These are phyloP conservation scores for Xerus inauris DNA, from an alignment of 2,113 vertebrate genomes.

Conservation along the genomic window DNA sequence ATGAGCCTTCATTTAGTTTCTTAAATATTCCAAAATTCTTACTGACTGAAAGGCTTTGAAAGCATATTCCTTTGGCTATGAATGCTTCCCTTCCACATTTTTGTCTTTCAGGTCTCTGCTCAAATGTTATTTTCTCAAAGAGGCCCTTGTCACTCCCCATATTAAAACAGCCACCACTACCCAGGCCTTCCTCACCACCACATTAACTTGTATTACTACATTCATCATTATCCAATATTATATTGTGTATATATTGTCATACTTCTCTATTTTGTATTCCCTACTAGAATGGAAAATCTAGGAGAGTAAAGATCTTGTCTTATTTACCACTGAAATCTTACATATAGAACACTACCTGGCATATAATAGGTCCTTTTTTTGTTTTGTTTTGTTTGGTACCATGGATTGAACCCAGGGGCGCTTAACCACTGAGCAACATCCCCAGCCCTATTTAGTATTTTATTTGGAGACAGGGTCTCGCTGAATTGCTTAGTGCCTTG, in stretches of 20 bases:
- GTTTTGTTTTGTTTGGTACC: no score
- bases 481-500: no score
- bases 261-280: conserved; percentile 34
- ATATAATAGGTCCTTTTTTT: neutral
- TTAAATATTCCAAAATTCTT: conserved; percentile 32
- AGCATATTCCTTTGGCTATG: conserved; percentile 21
- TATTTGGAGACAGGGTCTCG: no score
- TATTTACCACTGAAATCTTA: conserved; percentile 41
- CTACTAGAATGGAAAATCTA: neutral
- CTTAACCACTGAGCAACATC: no score
- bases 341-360: neutral
- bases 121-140: neutral
- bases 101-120: neutral
- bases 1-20: conserved; percentile 21
- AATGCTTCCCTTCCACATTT: conserved; percentile 18
- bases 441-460: no score
- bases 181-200: neutral
- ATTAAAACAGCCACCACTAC: neutral
- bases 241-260: neutral
- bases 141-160: neutral
- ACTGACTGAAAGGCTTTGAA: neutral
- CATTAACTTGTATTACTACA: neutral
- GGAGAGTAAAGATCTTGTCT: conserved; percentile 15
- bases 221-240: neutral
- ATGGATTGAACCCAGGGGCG: no score